Evolutionary conservation across 2,113 vertebrate genomes (phyloP).

Genomic region (Sceloporus tristichus): DNA sequence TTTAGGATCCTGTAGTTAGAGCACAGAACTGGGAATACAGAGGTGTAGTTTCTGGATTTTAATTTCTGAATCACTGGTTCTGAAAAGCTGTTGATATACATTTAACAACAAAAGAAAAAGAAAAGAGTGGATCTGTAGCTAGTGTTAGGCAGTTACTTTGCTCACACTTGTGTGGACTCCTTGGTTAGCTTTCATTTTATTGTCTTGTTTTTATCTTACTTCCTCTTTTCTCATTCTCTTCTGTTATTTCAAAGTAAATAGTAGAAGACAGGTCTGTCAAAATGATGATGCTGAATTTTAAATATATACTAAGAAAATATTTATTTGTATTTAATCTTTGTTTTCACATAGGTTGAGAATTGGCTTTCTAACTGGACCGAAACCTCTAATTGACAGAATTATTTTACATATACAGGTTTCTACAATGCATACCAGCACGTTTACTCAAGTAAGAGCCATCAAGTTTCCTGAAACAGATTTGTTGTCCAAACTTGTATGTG

Average conservation of each 20-base stretch:
- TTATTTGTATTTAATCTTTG: neutral
- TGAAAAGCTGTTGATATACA: neutral
- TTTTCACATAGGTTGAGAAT: conserved; percentile 84
- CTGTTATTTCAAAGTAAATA: neutral
- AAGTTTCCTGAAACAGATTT: neutral
- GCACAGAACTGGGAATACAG: neutral
- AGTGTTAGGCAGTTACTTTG: neutral
- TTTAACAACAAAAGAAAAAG: neutral
- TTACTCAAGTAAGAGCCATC: conserved; percentile 87
- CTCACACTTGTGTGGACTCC: neutral
- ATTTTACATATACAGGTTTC: conserved; percentile 92
- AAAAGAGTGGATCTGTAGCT: neutral
- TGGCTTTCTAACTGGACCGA: conserved; percentile 93
- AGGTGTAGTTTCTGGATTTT: neutral
- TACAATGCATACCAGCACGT: conserved; percentile 90
- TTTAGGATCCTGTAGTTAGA: neutral
- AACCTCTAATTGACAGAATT: conserved; percentile 87
- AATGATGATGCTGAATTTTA: neutral
- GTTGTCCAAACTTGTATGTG: neutral
- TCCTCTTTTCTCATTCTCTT: neutral
- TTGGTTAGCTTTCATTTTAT: neutral
- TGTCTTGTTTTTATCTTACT: neutral
- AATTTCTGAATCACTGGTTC: neutral
- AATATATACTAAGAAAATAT: neutral
- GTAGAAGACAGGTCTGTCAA: neutral